phyloP scores from a whole-genome alignment of 2,888 invertebrate genomes.

The Tenthredo distinguenda region DNA sequence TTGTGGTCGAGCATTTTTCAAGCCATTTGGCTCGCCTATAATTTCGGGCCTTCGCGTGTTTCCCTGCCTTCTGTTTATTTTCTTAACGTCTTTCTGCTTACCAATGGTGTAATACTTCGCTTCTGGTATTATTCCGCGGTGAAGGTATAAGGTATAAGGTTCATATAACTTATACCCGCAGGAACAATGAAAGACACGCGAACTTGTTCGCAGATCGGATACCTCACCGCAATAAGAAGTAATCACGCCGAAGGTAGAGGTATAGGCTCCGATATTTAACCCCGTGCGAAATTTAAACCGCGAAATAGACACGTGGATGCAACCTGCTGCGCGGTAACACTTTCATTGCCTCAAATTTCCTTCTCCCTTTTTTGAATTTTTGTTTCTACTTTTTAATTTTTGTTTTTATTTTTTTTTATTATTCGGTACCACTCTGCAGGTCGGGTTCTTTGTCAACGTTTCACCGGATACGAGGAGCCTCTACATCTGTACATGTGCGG shows the following conservation, averaged over 20 bases:
- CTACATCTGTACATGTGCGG: neutral
- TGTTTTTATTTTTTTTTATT: neutral
- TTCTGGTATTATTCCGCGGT: constrained; percentile 19
- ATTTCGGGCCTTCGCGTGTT: constrained; percentile 54
- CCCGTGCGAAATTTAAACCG: neutral
- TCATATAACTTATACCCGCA: neutral
- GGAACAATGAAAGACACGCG: constrained; percentile 15
- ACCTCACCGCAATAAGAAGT: neutral
- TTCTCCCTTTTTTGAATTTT: neutral
- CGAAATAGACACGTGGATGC: constrained; percentile 24
- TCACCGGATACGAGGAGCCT: neutral
- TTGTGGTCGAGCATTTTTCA: constrained; percentile 76
- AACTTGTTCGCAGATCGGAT: constrained; percentile 24
- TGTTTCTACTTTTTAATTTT: neutral
- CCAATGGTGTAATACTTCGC: constrained; percentile 24
- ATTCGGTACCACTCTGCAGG: neutral
- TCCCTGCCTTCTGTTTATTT: constrained; percentile 68
- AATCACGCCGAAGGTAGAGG: neutral
- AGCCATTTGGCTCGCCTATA: constrained; percentile 74
- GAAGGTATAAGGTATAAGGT: neutral
- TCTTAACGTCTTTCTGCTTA: constrained; percentile 69
- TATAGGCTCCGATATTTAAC: neutral
- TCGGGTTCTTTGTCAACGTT: neutral
- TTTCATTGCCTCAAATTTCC: neutral
- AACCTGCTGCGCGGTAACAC: constrained; percentile 20